Conservation (phyloP, 2,888 invertebrate genomes). For the Protodeltote pygarga region DNA sequence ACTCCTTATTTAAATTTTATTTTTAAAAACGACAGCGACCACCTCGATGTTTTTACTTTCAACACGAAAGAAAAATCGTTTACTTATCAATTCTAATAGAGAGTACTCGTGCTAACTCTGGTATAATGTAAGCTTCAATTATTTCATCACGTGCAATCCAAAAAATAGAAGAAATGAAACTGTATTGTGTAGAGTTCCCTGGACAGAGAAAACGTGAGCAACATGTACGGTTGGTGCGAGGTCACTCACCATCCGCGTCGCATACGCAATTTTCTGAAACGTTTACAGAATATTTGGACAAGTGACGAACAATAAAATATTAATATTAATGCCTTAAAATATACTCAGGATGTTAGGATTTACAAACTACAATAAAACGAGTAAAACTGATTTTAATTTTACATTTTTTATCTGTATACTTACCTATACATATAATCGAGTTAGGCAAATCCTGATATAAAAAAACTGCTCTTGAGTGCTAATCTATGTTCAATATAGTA, state of each 20-base stretch:
- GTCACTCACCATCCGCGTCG: conserved; percentile 64
- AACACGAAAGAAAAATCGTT: conserved; percentile 5
- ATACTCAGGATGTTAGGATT: conserved; percentile 1
- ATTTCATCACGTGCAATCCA: conserved; percentile 60
- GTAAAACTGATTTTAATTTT: too few relatives aligned
- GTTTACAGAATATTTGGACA: conserved; percentile 39
- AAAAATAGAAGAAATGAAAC: conserved; percentile 53
- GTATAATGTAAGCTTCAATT: conserved; percentile 52
- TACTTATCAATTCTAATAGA: conserved; percentile 45
- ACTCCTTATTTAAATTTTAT: too few relatives aligned
- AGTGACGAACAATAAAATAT: conserved; percentile 46
- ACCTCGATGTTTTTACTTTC: conserved; percentile 28
- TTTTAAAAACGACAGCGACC: conserved; percentile 5
- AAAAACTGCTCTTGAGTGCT: too few relatives aligned
- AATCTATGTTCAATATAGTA: too few relatives aligned
- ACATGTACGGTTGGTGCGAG: conserved; percentile 49
- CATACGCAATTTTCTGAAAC: conserved; percentile 32
- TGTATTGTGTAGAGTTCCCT: conserved; percentile 35
- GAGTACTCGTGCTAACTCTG: conserved; percentile 36
- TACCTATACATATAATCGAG: too few relatives aligned
- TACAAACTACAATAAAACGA: too few relatives aligned
- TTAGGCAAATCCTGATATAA: too few relatives aligned
- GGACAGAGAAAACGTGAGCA: conserved; percentile 55
- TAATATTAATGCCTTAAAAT: conserved; percentile 37
- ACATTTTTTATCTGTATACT: neutral